These are phyloP conservation scores for Mnemiopsis leidyi DNA, from an alignment of 37 sponge, comb jelly and placozoan genomes.

Conservation along the genomic window DNA sequence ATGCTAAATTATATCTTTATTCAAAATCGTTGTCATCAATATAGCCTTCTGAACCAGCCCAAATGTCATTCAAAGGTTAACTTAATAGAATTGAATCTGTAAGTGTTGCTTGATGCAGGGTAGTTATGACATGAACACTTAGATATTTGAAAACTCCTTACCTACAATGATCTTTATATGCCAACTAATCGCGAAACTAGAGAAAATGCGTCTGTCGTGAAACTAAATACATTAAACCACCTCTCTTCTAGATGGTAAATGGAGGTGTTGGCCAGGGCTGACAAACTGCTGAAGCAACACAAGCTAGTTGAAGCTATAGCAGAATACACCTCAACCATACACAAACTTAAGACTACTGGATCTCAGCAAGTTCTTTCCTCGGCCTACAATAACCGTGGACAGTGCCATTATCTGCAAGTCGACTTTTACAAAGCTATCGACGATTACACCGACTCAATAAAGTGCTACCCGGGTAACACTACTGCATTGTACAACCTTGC, in stretches of 20 bases:
- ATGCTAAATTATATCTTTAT: background rate
- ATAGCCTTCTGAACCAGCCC: background rate
- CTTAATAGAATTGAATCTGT: background rate
- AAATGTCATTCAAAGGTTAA: background rate
- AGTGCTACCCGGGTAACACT: background rate
- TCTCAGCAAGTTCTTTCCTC: background rate
- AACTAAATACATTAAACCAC: background rate
- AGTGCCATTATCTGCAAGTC: constrained; percentile 48
- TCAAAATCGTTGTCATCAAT: background rate
- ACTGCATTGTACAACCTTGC: constrained; percentile 36
- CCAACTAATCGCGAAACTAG: background rate
- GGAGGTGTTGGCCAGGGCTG: background rate
- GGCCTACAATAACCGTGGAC: constrained; percentile 53
- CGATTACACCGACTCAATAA: background rate
- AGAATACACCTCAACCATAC: constrained; percentile 11
- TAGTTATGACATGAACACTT: no score
- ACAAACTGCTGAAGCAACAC: constrained; percentile 38
- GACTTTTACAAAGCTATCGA: constrained; percentile 50
- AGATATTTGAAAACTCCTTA: background rate
- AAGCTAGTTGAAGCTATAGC: constrained; percentile 54
- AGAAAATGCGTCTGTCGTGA: background rate
- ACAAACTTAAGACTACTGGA: background rate
- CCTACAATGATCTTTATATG: background rate
- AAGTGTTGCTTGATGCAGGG: no score
- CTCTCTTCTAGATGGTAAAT: constrained; percentile 12